A percentile compares a stretch with the other conserved stretches of the same genome.
Evolutionary conservation across 1,140 invertebrate species (phyloP).

Genomic region (Cataglyphis hispanica): DNA sequence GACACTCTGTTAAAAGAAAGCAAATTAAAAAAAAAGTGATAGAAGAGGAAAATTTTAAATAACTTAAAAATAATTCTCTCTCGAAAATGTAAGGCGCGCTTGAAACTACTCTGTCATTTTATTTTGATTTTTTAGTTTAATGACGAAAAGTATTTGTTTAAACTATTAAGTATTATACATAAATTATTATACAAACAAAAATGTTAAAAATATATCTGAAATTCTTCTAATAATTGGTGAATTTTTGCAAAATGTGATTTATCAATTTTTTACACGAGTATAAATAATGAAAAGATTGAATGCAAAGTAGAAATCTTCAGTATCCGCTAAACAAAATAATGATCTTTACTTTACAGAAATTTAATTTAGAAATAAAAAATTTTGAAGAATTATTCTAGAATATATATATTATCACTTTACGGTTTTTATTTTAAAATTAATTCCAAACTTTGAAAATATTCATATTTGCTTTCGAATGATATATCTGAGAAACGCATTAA

Average conservation of each 20-base stretch:
- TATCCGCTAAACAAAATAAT: background rate
- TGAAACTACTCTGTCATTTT: too few species aligned
- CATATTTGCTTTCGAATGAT: background rate
- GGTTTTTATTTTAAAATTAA: conserved; percentile 8
- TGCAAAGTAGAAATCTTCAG: background rate
- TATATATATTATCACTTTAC: background rate
- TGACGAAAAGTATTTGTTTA: too few species aligned
- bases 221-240: too few species aligned
- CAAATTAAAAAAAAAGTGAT: too few species aligned
- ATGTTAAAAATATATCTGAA: too few species aligned
- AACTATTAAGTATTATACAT: too few species aligned
- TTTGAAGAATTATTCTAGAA: background rate
- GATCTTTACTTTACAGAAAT: background rate
- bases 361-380: background rate
- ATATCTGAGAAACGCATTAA: background rate
- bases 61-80: background rate
- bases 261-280: too few species aligned
- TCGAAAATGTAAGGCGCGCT: too few species aligned
- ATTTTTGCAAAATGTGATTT: too few species aligned
- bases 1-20: too few species aligned
- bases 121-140: too few species aligned
- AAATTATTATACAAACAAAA: too few species aligned
- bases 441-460: background rate
- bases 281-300: background rate
- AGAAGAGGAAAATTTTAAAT: background rate